A percentile compares a stretch with the other conserved stretches of the same genome.
phyloP scores from a whole-genome alignment of 2,113 vertebrate species.

The Colossoma macropomum region DNA sequence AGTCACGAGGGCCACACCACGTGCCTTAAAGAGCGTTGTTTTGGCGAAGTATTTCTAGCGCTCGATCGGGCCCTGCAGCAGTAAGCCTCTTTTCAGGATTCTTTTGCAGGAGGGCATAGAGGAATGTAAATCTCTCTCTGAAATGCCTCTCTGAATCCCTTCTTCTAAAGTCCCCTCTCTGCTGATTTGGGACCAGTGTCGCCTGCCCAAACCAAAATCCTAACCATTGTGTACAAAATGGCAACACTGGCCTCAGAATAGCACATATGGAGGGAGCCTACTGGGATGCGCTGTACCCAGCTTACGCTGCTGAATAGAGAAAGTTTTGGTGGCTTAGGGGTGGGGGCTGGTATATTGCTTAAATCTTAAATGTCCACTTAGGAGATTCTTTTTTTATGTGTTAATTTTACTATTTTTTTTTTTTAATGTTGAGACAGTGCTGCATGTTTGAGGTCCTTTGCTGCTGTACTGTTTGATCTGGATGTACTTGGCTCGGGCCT shows the following conservation, averaged over 20 bases:
- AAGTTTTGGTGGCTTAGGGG: neutral
- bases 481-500: neutral
- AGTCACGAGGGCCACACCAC: conserved; percentile 51
- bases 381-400: neutral
- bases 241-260: neutral
- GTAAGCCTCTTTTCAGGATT: conserved; percentile 59
- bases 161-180: neutral
- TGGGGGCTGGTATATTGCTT: neutral
- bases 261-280: neutral
- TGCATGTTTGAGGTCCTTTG: neutral
- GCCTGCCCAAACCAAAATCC: neutral
- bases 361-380: neutral
- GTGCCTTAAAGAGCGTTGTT: conserved; percentile 31
- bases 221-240: neutral
- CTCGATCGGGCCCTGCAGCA: neutral
- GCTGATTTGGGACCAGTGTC: neutral
- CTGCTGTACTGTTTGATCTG: neutral
- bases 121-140: conserved; percentile 43
- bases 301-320: no score
- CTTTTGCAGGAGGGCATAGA: conserved; percentile 22
- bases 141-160: conserved; percentile 17
- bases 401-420: no score
- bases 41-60: neutral
- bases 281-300: neutral
- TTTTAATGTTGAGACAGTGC: neutral